Percentiles rank a stretch among this genome's conserved stretches.
These are phyloP conservation scores for Indri indri DNA, from an alignment of 2,113 vertebrate species.

Conservation along the genomic window DNA sequence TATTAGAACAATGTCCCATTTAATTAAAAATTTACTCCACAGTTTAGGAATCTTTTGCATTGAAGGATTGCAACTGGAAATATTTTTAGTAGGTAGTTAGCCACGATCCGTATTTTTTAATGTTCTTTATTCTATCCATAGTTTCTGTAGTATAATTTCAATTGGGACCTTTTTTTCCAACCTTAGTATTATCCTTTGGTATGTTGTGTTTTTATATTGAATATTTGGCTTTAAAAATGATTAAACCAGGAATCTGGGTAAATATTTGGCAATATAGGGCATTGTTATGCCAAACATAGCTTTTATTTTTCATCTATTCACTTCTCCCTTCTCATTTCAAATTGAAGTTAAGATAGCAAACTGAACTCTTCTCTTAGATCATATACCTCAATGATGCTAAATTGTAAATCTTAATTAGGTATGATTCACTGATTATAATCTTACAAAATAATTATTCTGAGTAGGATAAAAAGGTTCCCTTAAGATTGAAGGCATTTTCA, in stretches of 20 bases:
- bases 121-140: background rate
- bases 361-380: conserved; percentile 48
- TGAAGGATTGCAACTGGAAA: background rate
- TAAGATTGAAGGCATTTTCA: conserved; percentile 64
- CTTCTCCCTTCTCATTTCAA: conserved; percentile 36
- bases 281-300: background rate
- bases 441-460: conserved; percentile 68
- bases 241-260: background rate
- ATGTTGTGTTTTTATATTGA: background rate
- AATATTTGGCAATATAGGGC: background rate
- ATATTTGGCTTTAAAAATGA: conserved; percentile 25
- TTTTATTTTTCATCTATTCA: background rate
- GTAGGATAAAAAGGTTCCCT: conserved; percentile 59
- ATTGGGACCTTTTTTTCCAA: background rate
- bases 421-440: conserved; percentile 71
- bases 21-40: conserved; percentile 22
- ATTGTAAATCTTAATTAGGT: conserved; percentile 72
- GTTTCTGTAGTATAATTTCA: conserved; percentile 18
- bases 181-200: background rate
- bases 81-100: background rate
- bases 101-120: background rate
- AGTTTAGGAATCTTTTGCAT: conserved; percentile 9
- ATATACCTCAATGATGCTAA: conserved; percentile 62
- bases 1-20: background rate
- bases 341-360: conserved; percentile 7